Evolutionary conservation across 2,113 vertebrate genomes (phyloP), one percentile per base, ranked within the genome.

Genomic region (Peromyscus leucopus): DNA sequence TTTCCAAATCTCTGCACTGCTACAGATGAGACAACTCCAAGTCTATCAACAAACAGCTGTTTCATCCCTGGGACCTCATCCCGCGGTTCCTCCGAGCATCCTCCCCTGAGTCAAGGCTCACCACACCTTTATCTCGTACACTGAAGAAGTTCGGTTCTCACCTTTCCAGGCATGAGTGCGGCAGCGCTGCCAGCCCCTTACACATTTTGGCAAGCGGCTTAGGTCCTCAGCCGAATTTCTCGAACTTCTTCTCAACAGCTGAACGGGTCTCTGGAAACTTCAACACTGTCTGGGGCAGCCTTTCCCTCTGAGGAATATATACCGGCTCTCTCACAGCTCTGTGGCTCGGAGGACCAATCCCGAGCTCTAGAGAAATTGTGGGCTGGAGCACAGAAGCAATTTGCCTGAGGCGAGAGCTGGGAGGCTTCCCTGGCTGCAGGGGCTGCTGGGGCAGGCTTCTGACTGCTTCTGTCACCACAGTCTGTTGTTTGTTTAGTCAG

Each of bases 161-260:
- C 98, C 98, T 98, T 89, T 98, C 98, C 98, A 98, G 98, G 74
- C 98, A 98, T 7, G 98, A 98, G 63, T 98, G 98, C 46, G 98
- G 98, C 94, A 98, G 79, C 21, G 98, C 98, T 71, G 98, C 98
- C 17, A 98, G 95, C 94, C 98, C 98, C 95, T 98, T 98, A 89
- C 98, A 98, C 98, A 98, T 98, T 82, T 96, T 98, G 96, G 93
- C 84, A 57, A 48, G 72, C 22, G 94, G 69, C 42, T 94, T 22
- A 28, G 84, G 19, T 90, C 63, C 92, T 97, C 92, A 3, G 79
- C 51, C 55, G 55, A 55, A 55, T 93, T 67, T 59, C 42, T 94
- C 59, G 55, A 69, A 74, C 21, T 72, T 93, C 21, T 72, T 93
- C 93, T 88, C 46, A 42, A 85, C 31, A 39, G 89, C 89, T 71